phyloP scores from a whole-genome alignment of 2,888 invertebrate species.

The Pseudanteris insignis region DNA sequence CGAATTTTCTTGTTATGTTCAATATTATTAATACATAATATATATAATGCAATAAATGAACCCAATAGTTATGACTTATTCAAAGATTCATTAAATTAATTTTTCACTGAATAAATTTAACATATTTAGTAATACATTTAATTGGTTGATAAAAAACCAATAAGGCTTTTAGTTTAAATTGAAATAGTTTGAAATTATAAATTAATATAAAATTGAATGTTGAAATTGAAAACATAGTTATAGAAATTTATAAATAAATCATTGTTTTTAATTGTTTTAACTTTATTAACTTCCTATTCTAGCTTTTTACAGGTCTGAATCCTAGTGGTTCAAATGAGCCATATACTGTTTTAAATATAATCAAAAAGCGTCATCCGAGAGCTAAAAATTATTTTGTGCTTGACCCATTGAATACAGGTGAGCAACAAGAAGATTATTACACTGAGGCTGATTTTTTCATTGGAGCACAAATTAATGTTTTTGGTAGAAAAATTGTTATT shows the following conservation, averaged over 20 bases:
- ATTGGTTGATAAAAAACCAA: too few relatives aligned
- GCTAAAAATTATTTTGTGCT: constrained; percentile 69
- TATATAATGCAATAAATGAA: too few relatives aligned
- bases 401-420: constrained; percentile 71
- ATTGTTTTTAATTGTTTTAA: constrained; percentile 41
- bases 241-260: neutral
- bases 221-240: neutral
- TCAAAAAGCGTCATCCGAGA: constrained; percentile 69
- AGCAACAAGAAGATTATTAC: constrained; percentile 68
- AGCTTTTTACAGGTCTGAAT: constrained; percentile 48
- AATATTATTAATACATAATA: too few relatives aligned
- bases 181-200: too few relatives aligned
- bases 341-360: constrained; percentile 72
- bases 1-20: too few relatives aligned
- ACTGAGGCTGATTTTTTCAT: constrained; percentile 82
- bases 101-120: too few relatives aligned
- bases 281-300: too few relatives aligned
- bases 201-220: neutral
- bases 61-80: too few relatives aligned
- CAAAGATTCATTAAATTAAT: too few relatives aligned
- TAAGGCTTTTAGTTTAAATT: too few relatives aligned
- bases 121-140: too few relatives aligned
- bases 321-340: constrained; percentile 67
- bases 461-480: constrained; percentile 83
- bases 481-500: constrained; percentile 81